Evolutionary conservation across 1,140 invertebrate genomes (phyloP), one percentile per base, ranked within the genome.

Genomic region (Brachystomella parvula): DNA sequence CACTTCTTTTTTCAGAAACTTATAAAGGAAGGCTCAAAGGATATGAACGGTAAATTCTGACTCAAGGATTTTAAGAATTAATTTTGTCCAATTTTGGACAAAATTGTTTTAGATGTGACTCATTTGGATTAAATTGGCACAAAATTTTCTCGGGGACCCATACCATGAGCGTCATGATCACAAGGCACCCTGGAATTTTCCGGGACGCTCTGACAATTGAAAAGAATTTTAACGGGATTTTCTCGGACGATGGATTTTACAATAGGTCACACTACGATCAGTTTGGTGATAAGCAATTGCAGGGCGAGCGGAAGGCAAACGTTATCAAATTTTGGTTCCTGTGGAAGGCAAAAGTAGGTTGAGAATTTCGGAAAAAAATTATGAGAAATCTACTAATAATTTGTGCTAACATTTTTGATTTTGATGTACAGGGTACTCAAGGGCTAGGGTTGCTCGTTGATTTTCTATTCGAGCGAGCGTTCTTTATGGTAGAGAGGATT

Each of bases 301-400:
- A 89, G 75, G 94, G 94, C 75, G 94, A 94, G 0, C 82, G 94
- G 17, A 84, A 91, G 66, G 93, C 92, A 12, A 94, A 98, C 74
- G 89, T 96, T 1, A 82, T 96, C 53, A 97, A 97, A 77, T 89
- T 96, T 74, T 98, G 94, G 94, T 87, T 94, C 70, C 94, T 95
- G 91, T 97, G 94, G 94, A 92, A 92, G 74, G 90, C 90, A 0
- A 94, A 94, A 77, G 81, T 35, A n/a, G n/a, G n/a, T n/a, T n/a
- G n/a, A n/a, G n/a, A n/a, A n/a, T n/a, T n/a, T n/a, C n/a, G n/a
- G n/a, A n/a, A 35, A 61, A 61, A 17, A 35, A 24, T 35, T 30
- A 61, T 24, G 24, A 32, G 29, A 32, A 39, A 61, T 21, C 21
- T 61, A n/a, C 26, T 19, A 30, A 21, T 59, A 30, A 15, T 26